Base-by-base conservation (phyloP, 1,140 invertebrate genomes). In the Bombyx mandarina region DNA sequence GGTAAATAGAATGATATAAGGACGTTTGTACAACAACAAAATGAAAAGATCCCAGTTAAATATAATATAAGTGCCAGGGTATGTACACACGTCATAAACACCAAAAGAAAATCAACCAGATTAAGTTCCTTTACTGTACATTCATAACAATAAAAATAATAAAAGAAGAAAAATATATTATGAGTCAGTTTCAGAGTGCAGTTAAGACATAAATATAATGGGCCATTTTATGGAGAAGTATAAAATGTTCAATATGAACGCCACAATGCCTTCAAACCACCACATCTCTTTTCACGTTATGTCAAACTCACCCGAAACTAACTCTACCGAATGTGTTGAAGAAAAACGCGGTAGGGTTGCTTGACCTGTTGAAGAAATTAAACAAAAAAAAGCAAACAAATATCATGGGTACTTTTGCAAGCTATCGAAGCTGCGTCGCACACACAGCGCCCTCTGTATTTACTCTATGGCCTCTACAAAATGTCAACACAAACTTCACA, bases 241-340 rank as follows among this genome's bases (percentile, higher is more conserved):
- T 67, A 47, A 56, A 12, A 77, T 74, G 69, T 81, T 74, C 71
- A 71, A 71, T 70, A 62, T 73, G 62, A 81, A 87, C 84, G 76
- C 71, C 84, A 87, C 84, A 87, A 84, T 84, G 81, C 84, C 79
- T 70, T 78, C 68, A 83, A 83, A 79, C 79, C 78, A 79, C 79
- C 78, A 85, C 77, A 80, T 49, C 73, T 72, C 80, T 81, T 84
- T 82, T 83, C 84, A 75, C 73, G 77, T 80, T 85, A 86, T 81
- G 75, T 83, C 77, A 84, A 84, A 93, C 92, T 91, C 92, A 93
- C 92, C 92, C 92, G 88, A 92, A 91, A 86, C 90, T 91, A 88
- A 91, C 91, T 82, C 86, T 88, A 88, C 79, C 79, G 89, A 93
- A 89, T 79, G 90, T 92, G 89, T 91, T 89, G 89, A 90, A 90